phyloP scores from a whole-genome alignment of 1,140 invertebrate genomes.

The Solenopsis fugax region DNA sequence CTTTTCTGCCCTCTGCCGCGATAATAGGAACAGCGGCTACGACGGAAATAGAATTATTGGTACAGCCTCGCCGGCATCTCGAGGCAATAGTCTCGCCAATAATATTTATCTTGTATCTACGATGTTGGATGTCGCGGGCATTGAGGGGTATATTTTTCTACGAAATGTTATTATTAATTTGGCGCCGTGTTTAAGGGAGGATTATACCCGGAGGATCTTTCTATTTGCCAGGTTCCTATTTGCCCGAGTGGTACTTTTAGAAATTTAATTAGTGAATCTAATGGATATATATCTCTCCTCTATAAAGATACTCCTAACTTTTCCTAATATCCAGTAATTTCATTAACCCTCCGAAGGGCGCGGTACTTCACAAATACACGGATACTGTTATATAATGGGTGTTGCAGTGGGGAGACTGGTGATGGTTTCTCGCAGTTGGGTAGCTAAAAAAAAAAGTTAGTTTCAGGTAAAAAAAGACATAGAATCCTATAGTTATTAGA shows the following conservation, averaged over 20 bases:
- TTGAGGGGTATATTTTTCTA: neutral
- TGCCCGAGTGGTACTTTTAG: neutral
- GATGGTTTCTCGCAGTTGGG: no score
- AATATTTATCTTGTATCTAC: conserved; percentile 63
- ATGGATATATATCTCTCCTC: neutral
- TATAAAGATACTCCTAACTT: neutral
- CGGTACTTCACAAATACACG: no score
- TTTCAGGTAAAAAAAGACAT: no score
- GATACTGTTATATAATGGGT: no score
- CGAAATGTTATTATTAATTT: conserved; percentile 35
- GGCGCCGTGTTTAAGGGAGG: neutral
- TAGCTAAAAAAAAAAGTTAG: no score
- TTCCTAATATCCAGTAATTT: neutral
- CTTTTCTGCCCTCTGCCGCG: neutral
- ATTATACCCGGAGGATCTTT: neutral
- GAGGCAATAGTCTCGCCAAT: conserved; percentile 51
- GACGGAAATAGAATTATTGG: conserved; percentile 66
- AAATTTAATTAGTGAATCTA: neutral
- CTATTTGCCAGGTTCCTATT: neutral
- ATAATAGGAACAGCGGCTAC: conserved; percentile 59
- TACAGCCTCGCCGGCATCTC: conserved; percentile 5
- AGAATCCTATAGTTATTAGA: no score
- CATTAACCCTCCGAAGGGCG: neutral
- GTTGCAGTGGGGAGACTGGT: no score
- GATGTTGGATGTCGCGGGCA: no score